phyloP scores from a whole-genome alignment of 2,113 vertebrate species.

The Acanthochromis polyacanthus region DNA sequence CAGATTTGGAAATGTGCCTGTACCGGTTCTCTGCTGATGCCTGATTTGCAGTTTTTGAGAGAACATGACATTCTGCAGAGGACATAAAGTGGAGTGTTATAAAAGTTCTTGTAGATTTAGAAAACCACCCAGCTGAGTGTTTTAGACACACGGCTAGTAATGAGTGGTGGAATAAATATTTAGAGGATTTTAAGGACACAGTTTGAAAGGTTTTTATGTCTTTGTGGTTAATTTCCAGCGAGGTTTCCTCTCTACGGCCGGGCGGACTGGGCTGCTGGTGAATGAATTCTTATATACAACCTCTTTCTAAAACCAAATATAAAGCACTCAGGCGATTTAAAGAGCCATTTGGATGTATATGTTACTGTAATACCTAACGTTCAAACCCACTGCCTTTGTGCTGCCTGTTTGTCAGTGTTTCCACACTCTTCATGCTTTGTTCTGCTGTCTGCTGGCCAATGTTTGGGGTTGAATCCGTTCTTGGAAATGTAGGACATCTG shows the following conservation, averaged over 20 bases:
- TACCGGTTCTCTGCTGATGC: no score
- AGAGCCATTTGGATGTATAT: no score
- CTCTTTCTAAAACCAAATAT: no score
- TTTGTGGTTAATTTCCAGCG: background rate
- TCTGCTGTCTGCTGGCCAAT: constrained; percentile 5
- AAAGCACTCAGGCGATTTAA: no score
- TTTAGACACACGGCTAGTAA: background rate
- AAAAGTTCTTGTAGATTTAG: background rate
- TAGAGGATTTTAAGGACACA: constrained; percentile 28
- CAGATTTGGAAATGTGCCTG: no score
- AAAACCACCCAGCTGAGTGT: background rate
- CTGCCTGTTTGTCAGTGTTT: background rate
- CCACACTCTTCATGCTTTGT: background rate
- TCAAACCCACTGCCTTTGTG: background rate
- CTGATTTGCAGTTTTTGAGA: no score
- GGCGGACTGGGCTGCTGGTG: background rate
- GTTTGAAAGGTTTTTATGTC: background rate
- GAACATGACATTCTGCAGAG: no score
- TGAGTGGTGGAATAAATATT: constrained; percentile 44
- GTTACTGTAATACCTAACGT: background rate
- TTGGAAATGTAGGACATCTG: background rate
- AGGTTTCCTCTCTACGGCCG: constrained; percentile 47
- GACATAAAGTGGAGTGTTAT: no score
- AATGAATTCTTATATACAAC: no score
- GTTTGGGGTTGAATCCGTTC: constrained; percentile 1